phyloP scores from a whole-genome alignment of 2,113 vertebrate species.

The Tringa solitaria region DNA sequence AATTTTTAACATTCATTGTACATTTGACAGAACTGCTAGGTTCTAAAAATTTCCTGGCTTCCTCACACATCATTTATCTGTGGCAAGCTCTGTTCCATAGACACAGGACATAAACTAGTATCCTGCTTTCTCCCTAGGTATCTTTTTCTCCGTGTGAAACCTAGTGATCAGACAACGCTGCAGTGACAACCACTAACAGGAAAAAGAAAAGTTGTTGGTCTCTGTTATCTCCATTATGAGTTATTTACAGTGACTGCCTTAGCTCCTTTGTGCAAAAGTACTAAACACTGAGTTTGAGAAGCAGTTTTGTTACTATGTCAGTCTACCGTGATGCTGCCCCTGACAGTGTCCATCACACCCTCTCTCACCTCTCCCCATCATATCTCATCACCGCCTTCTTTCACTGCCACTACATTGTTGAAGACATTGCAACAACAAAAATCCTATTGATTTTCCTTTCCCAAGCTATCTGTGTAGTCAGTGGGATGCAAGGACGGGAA shows the following conservation, averaged over 20 bases:
- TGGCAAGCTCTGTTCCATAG: neutral
- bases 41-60: neutral
- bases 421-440: neutral
- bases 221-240: neutral
- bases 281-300: neutral
- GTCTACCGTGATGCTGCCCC: neutral
- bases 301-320: neutral
- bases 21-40: neutral
- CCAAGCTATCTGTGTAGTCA: neutral
- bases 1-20: neutral
- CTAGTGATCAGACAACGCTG: neutral
- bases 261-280: neutral
- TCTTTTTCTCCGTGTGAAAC: neutral
- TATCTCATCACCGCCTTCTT: neutral
- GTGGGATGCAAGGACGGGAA: neutral
- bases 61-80: neutral
- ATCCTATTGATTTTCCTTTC: neutral
- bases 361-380: neutral
- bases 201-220: neutral
- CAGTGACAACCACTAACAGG: neutral
- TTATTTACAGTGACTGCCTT: neutral
- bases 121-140: neutral
- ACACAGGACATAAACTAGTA: neutral
- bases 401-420: fast-evolving
- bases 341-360: neutral